Evolutionary conservation across 2,888 invertebrate species (phyloP).

Genomic region (Dendrolimus houi): DNA sequence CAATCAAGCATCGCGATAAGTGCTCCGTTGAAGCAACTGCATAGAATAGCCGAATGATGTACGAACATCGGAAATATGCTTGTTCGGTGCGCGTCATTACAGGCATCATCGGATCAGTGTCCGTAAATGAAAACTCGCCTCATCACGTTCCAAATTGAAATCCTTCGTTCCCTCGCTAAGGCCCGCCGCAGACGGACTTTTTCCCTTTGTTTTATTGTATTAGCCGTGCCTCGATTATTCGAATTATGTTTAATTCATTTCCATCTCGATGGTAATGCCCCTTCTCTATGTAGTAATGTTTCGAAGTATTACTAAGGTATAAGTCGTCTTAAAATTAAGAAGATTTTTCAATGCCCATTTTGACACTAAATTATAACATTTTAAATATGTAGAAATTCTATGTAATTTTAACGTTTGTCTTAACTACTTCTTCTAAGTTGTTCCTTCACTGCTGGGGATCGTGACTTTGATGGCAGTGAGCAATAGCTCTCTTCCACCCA

Average conservation of each 20-base stretch:
- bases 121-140: slow-evolving; percentile 69
- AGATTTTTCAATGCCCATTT: neutral
- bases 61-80: slow-evolving; percentile 1
- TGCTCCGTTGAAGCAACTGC: neutral
- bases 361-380: too few relatives aligned
- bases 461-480: too few relatives aligned
- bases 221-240: slow-evolving; percentile 68
- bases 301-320: slow-evolving; percentile 12
- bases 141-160: slow-evolving; percentile 77
- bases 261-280: slow-evolving; percentile 60
- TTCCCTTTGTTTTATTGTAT: slow-evolving; percentile 71
- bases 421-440: too few relatives aligned
- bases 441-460: too few relatives aligned
- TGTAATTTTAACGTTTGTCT: too few relatives aligned
- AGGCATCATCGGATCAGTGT: slow-evolving; percentile 38
- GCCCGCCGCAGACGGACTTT: slow-evolving; percentile 57
- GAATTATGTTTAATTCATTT: slow-evolving; percentile 75
- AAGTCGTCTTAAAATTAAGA: neutral
- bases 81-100: slow-evolving; percentile 34
- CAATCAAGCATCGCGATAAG: neutral
- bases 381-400: too few relatives aligned
- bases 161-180: slow-evolving; percentile 59
- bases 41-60: neutral
- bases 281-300: slow-evolving; percentile 33
- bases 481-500: too few relatives aligned